A percentile compares a stretch with the other conserved stretches of the same genome.
Evolutionary conservation across 2,113 vertebrate genomes (phyloP).

Genomic region (Percina caprodes): DNA sequence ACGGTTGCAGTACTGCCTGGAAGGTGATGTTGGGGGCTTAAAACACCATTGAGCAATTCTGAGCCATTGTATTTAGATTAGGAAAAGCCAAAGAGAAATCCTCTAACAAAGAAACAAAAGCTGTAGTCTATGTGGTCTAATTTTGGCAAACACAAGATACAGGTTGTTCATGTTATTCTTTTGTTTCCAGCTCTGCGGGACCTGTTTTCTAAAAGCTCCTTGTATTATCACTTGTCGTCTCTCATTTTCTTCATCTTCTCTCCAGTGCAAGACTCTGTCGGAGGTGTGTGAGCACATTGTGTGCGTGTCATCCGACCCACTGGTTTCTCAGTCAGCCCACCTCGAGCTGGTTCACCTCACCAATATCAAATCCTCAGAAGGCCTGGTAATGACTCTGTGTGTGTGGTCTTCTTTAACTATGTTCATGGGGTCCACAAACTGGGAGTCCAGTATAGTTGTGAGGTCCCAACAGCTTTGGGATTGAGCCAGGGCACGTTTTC

Average conservation of each 20-base stretch:
- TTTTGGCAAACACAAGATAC: background rate
- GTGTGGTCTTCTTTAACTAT: background rate
- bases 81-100: background rate
- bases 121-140: background rate
- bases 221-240: background rate
- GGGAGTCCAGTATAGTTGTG: too few species aligned
- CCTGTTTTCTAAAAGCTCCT: background rate
- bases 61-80: background rate
- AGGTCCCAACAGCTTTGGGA: too few species aligned
- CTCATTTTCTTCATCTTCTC: slow-evolving; percentile 13
- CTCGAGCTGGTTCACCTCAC: slow-evolving; percentile 89
- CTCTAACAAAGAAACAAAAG: background rate
- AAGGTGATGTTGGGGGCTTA: too few species aligned
- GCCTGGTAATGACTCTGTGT: slow-evolving; percentile 85
- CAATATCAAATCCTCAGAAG: slow-evolving; percentile 90
- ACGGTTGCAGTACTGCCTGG: too few species aligned
- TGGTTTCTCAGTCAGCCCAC: slow-evolving; percentile 90
- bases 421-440: too few species aligned
- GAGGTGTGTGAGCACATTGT: slow-evolving; percentile 96
- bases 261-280: slow-evolving; percentile 92
- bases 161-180: background rate
- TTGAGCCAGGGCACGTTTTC: too few species aligned
- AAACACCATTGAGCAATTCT: too few species aligned
- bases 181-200: background rate
- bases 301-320: slow-evolving; percentile 91